phyloP scores from a whole-genome alignment of 2,888 invertebrate genomes.

The Tanypteryx hageni region DNA sequence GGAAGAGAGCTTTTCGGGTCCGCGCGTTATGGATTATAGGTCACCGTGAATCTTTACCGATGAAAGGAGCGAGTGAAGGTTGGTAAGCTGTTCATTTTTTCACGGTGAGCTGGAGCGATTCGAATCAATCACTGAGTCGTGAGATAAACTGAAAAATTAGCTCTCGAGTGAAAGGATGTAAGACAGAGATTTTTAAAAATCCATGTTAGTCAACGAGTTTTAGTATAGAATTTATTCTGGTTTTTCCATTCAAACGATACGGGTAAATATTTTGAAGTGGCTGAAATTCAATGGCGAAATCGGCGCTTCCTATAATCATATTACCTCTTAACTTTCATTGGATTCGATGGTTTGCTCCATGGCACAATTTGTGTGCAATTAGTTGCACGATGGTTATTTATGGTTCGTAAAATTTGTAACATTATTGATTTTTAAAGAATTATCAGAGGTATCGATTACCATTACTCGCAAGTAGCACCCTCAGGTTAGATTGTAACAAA shows the following conservation, averaged over 20 bases:
- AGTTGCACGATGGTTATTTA: too few species aligned
- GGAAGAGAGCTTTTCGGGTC: background rate
- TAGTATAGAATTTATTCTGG: background rate
- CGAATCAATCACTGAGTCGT: background rate
- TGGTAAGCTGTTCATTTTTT: background rate
- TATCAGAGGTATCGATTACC: too few species aligned
- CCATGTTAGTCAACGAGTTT: background rate
- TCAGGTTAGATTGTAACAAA: too few species aligned
- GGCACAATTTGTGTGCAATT: too few species aligned
- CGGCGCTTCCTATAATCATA: background rate
- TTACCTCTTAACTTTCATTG: too few species aligned
- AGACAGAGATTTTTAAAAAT: background rate
- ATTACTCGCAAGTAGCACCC: too few species aligned
- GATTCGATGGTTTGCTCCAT: too few species aligned
- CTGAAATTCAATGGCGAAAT: background rate
- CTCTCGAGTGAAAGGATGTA: background rate
- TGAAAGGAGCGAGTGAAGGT: background rate
- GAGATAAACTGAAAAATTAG: background rate
- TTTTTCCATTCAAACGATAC: background rate
- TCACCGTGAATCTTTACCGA: background rate
- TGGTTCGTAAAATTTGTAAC: too few species aligned
- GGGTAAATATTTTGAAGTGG: background rate
- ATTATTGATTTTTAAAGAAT: too few species aligned
- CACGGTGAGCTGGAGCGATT: background rate
- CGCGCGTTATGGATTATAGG: background rate